phyloP scores from a whole-genome alignment of 2,797 vertebrate genomes.

The Ctenochaetus hawaiiensis region DNA sequence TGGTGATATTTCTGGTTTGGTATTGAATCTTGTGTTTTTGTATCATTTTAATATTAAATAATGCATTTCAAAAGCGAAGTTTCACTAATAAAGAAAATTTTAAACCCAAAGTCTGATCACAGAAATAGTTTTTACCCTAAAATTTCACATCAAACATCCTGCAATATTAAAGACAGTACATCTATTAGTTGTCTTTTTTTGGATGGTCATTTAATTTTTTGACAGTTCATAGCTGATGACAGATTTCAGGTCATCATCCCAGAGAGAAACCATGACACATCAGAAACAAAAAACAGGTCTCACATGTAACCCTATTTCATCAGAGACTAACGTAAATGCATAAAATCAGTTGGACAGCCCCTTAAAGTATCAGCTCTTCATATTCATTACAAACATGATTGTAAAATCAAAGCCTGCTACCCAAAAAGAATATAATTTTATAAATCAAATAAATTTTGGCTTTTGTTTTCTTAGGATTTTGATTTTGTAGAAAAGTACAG shows the following conservation, averaged over 20 bases:
- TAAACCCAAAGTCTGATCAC: not conserved
- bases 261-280: slow-evolving; percentile 55
- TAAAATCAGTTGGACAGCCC: slow-evolving; percentile 1
- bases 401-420: slow-evolving; percentile 59
- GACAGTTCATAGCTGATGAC: slow-evolving; percentile 41
- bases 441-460: slow-evolving; percentile 68
- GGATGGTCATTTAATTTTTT: slow-evolving; percentile 43
- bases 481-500: slow-evolving; percentile 38
- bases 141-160: not conserved
- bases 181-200: slow-evolving; percentile 4
- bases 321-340: not conserved
- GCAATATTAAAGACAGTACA: slow-evolving; percentile 12
- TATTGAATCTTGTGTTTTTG: not conserved
- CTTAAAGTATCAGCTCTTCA: slow-evolving; percentile 24
- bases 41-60: not conserved
- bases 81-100: slow-evolving; percentile 6
- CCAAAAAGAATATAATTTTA: slow-evolving; percentile 34
- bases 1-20: not conserved
- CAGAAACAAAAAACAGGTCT: slow-evolving; percentile 18
- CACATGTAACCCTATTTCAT: slow-evolving; percentile 7
- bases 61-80: slow-evolving; percentile 18
- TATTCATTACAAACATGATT: slow-evolving; percentile 35
- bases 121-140: not conserved
- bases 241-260: slow-evolving; percentile 35
- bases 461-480: slow-evolving; percentile 49